Base-by-base conservation (phyloP, 2,797 vertebrate genomes). In the Crocodylus rhombifer region DNA sequence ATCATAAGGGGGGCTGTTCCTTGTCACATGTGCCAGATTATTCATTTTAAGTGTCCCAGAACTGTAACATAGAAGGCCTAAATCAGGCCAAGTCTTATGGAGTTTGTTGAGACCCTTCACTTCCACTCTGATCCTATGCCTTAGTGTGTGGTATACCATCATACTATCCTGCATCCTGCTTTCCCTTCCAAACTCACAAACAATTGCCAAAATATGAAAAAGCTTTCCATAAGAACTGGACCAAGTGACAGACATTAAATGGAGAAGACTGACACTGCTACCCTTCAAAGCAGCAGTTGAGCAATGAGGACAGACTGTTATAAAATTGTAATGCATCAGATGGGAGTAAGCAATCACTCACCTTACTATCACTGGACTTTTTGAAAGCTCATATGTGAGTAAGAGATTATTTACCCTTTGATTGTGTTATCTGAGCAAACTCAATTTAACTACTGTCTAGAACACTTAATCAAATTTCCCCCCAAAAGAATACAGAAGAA, bases 61-160 rank as follows among this genome's bases (percentile, higher is more conserved):
- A 28, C 79, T 71, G 61, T 80, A n/a, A 2, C n/a, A 11, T 23
- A 51, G 56, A 83, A 82, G 25, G 20, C 14, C 16, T 61, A 79
- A n/a, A n/a, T 5, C 14, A n/a, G 6, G 57, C 77, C 25, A 64
- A 26, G 5, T 61, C 61, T 20, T 0, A 0, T 62, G 30, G 20
- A 65, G 15, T 5, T 65, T 62, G 61, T 26, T 25, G n/a, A 65
- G n/a, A n/a, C n/a, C 64, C n/a, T 65, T 28, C n/a, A 20, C 64
- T 26, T 62, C 61, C 25, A 62, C 75, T 55, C 12, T 77, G 13
- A 51, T 3, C 42, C 42, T 51, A 51, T 82, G 12, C 51, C 65
- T 73, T 21, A 3, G 1, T 64, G 84, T 86, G 60, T 23, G 63
- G 67, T 25, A 4, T 18, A 2, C 56, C 12, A 83, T 60, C 82